Percentiles rank a stretch among this genome's conserved stretches.
Evolutionary conservation across 2,797 vertebrate genomes (phyloP).

Genomic region (Brachymystax lenok): DNA sequence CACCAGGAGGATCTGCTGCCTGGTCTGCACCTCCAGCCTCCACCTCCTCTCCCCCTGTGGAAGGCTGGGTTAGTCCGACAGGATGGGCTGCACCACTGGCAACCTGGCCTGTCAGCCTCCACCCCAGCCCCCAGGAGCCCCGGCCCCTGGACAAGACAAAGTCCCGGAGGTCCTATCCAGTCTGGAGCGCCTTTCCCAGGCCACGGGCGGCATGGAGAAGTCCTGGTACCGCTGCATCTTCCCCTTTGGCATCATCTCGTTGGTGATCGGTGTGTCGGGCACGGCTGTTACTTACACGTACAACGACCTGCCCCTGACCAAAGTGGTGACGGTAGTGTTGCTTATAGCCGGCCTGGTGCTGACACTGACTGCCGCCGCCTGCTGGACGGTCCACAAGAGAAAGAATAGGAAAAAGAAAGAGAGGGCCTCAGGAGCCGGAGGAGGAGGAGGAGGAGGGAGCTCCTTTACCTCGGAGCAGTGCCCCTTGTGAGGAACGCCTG

Average conservation of each 20-base stretch:
- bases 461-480: constrained; percentile 77
- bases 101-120: constrained; percentile 77
- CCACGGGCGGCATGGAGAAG: constrained; percentile 86
- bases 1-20: constrained; percentile 18
- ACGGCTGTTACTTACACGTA: constrained; percentile 90
- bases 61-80: constrained; percentile 1
- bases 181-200: constrained; percentile 88
- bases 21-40: background rate
- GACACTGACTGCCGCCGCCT: constrained; percentile 71
- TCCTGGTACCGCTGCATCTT: constrained; percentile 85
- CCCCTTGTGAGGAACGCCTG: constrained; percentile 67
- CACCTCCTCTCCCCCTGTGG: constrained; percentile 18
- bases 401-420: constrained; percentile 80
- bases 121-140: constrained; percentile 59
- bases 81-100: constrained; percentile 87
- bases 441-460: constrained; percentile 17
- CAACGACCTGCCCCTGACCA: constrained; percentile 88
- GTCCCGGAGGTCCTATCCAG: constrained; percentile 84
- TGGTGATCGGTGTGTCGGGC: constrained; percentile 88
- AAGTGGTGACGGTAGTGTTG: constrained; percentile 85
- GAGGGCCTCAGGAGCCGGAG: background rate
- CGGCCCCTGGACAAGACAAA: constrained; percentile 57
- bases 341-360: constrained; percentile 74
- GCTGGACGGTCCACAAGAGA: constrained; percentile 79
- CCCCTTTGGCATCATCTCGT: constrained; percentile 86